phyloP scores from a whole-genome alignment of 2,113 vertebrate genomes.

The Progne subis region DNA sequence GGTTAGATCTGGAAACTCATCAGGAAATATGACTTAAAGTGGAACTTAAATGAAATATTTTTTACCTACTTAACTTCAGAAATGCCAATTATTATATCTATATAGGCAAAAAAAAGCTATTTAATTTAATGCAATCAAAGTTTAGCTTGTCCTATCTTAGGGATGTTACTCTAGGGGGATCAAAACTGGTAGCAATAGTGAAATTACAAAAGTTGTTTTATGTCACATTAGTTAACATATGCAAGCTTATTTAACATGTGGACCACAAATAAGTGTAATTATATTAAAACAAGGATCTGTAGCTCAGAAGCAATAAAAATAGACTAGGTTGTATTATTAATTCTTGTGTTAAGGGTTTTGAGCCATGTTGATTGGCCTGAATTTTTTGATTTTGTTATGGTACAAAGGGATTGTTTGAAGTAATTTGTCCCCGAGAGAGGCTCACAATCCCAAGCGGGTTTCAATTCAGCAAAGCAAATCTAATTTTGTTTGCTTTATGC shows the following conservation, averaged over 20 bases:
- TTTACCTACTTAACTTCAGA: conserved; percentile 52
- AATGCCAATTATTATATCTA: conserved; percentile 59
- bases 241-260: conserved; percentile 85
- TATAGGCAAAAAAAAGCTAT: conserved; percentile 53
- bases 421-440: conserved; percentile 99
- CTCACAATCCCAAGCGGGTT: conserved; percentile 97
- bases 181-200: conserved; percentile 74
- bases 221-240: conserved; percentile 82
- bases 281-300: conserved; percentile 83
- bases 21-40: not conserved
- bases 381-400: conserved; percentile 97
- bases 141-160: conserved; percentile 71
- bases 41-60: conserved; percentile 54
- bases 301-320: conserved; percentile 90
- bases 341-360: conserved; percentile 97
- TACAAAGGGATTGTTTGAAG: conserved; percentile 99
- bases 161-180: conserved; percentile 72
- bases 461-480: conserved; percentile 99
- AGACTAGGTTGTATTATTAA: conserved; percentile 96
- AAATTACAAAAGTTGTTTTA: conserved; percentile 82
- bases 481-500: conserved; percentile 99
- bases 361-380: conserved; percentile 97
- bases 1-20: not conserved
- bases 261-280: conserved; percentile 84
- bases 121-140: conserved; percentile 76